A percentile compares a stretch with the other conserved stretches of the same genome.
These are phyloP conservation scores for Parnassius orleans DNA, from an alignment of 2,888 invertebrate species.

Conservation along the genomic window DNA sequence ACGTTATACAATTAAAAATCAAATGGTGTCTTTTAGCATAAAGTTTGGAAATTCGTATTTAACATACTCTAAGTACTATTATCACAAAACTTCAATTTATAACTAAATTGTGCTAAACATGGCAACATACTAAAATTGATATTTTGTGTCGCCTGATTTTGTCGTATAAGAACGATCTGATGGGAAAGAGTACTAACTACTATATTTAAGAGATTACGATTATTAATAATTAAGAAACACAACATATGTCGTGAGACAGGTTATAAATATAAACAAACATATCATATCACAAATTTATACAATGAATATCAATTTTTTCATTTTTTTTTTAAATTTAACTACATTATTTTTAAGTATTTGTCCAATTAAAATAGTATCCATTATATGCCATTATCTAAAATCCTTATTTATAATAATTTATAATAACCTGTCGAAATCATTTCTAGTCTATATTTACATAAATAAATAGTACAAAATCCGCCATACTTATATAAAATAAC, in stretches of 20 bases:
- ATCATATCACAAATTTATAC: constrained; percentile 1
- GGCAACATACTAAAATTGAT: constrained; percentile 41
- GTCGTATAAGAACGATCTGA: constrained; percentile 64
- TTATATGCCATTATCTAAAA: constrained; percentile 7
- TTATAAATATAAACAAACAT: constrained; percentile 45
- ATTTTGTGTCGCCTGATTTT: constrained; percentile 48
- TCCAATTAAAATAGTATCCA: constrained; percentile 1
- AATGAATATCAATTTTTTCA: constrained; percentile 6
- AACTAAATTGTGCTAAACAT: constrained; percentile 71
- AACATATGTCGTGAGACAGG: constrained; percentile 80
- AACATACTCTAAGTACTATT: constrained; percentile 68
- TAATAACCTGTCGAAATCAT: constrained; percentile 23
- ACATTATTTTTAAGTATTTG: neutral
- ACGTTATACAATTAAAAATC: constrained; percentile 55
- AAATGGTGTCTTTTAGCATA: constrained; percentile 61
- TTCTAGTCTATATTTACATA: constrained; percentile 10
- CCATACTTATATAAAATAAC: constrained; percentile 9
- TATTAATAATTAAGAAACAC: constrained; percentile 48
- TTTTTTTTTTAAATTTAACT: neutral
- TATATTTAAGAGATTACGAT: constrained; percentile 55
- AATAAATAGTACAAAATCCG: constrained; percentile 11
- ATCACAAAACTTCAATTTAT: constrained; percentile 71
- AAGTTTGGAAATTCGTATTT: constrained; percentile 41
- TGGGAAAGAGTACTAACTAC: constrained; percentile 71
- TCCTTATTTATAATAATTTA: constrained; percentile 22